Conservation (phyloP, 53 echinoderm and acorn worm species). For the Zoroaster sp. region DNA sequence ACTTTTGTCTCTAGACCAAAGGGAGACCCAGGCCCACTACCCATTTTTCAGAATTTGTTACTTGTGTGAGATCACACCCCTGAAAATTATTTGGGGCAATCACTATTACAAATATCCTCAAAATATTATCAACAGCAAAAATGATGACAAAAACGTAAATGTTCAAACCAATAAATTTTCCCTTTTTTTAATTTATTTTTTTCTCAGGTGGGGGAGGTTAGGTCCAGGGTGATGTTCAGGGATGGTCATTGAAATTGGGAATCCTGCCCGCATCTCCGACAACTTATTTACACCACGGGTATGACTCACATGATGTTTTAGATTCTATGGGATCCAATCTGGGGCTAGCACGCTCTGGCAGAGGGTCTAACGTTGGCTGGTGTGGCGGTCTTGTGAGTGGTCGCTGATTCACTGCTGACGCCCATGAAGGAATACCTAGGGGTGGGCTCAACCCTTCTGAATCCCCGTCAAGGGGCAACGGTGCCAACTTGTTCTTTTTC, state of each 20-base stretch:
- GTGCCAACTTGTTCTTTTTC: slow-evolving; percentile 90
- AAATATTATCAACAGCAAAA: not conserved
- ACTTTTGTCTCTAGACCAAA: no score
- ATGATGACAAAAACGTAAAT: not conserved
- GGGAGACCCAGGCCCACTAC: no score
- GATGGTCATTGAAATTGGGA: not conserved
- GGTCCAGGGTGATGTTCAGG: not conserved
- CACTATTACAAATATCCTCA: no score
- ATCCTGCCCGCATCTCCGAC: not conserved
- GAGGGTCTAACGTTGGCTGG: slow-evolving; percentile 81
- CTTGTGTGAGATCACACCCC: no score
- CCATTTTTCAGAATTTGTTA: no score
- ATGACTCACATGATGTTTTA: not conserved
- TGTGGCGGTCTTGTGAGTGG: slow-evolving; percentile 69
- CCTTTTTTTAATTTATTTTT: not conserved
- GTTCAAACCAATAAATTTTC: not conserved
- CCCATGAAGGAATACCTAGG: slow-evolving; percentile 81
- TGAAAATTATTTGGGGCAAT: no score
- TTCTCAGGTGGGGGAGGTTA: not conserved
- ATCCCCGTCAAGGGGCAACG: slow-evolving; percentile 68
- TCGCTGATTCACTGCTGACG: slow-evolving; percentile 69
- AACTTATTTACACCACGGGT: not conserved
- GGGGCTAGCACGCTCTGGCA: slow-evolving; percentile 74
- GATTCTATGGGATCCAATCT: slow-evolving; percentile 36
- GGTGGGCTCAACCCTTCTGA: slow-evolving; percentile 59